Evolutionary conservation across 2,888 invertebrate genomes (phyloP).

Genomic region (Brachycybe producta): DNA sequence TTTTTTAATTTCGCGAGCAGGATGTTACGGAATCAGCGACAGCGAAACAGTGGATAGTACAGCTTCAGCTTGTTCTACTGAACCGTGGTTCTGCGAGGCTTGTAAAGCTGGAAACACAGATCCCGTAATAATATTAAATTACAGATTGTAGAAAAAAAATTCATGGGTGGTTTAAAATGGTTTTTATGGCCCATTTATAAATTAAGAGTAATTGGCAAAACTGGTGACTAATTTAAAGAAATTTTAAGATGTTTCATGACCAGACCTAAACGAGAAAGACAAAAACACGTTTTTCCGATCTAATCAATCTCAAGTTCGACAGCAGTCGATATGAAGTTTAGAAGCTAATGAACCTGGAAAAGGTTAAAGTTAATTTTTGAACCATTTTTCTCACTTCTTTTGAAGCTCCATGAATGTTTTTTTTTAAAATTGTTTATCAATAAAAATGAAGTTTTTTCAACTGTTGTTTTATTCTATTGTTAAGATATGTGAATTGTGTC

Average conservation of each 20-base stretch:
- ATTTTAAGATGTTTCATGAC: too few species aligned
- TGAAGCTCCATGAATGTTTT: too few species aligned
- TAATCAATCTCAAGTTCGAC: too few species aligned
- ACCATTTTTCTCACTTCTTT: too few species aligned
- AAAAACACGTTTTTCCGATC: too few species aligned
- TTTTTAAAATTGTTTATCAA: constrained; percentile 7
- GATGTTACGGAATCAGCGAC: constrained; percentile 90
- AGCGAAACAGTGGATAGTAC: constrained; percentile 82
- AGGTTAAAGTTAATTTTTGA: too few species aligned
- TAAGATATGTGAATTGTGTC: constrained; percentile 78
- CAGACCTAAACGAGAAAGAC: too few species aligned
- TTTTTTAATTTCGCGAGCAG: constrained; percentile 32
- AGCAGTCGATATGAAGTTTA: too few species aligned
- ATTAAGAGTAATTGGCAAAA: too few species aligned
- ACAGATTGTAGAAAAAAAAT: background rate
- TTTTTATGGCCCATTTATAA: background rate
- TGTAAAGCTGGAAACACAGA: constrained; percentile 80
- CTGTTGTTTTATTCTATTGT: constrained; percentile 17
- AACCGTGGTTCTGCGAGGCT: constrained; percentile 99
- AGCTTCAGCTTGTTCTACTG: constrained; percentile 85
- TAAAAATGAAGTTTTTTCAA: background rate
- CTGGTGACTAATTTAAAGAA: too few species aligned
- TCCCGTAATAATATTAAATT: constrained; percentile 42
- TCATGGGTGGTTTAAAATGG: background rate
- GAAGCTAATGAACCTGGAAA: too few species aligned